Percentiles rank a stretch among this genome's conserved stretches.
phyloP scores from a whole-genome alignment of 2,113 vertebrate species.

The Platanista minor region DNA sequence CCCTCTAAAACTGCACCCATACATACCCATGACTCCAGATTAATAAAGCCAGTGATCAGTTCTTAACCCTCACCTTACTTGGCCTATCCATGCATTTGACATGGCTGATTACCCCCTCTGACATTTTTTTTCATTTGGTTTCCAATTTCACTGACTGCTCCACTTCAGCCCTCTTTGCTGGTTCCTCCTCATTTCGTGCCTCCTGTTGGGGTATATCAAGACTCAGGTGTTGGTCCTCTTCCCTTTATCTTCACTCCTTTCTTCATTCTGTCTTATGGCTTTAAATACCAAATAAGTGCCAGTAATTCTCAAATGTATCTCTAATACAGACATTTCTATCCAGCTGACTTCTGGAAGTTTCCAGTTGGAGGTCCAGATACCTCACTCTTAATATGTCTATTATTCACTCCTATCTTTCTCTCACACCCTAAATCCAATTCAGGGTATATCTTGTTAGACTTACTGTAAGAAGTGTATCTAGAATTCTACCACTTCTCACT shows the following conservation, averaged over 20 bases:
- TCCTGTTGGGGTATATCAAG: background rate
- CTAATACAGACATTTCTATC: background rate
- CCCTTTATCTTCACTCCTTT: background rate
- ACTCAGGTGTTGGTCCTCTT: background rate
- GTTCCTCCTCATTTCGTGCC: background rate
- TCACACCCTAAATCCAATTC: background rate
- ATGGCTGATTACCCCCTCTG: background rate
- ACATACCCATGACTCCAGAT: background rate
- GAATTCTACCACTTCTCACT: background rate
- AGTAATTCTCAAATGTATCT: background rate
- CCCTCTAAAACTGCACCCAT: background rate
- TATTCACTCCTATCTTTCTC: background rate
- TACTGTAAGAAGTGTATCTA: background rate
- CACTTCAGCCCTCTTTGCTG: background rate
- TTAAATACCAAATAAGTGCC: background rate
- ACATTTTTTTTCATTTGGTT: background rate
- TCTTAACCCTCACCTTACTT: background rate
- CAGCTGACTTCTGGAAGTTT: background rate
- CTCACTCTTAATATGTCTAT: background rate
- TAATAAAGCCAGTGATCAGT: background rate
- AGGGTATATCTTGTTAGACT: background rate
- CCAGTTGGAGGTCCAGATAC: background rate
- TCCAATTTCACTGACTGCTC: background rate
- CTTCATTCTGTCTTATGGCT: background rate
- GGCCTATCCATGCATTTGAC: background rate